Conservation (phyloP, 2,888 invertebrate species). For the Lasioglossum leucozonium region DNA sequence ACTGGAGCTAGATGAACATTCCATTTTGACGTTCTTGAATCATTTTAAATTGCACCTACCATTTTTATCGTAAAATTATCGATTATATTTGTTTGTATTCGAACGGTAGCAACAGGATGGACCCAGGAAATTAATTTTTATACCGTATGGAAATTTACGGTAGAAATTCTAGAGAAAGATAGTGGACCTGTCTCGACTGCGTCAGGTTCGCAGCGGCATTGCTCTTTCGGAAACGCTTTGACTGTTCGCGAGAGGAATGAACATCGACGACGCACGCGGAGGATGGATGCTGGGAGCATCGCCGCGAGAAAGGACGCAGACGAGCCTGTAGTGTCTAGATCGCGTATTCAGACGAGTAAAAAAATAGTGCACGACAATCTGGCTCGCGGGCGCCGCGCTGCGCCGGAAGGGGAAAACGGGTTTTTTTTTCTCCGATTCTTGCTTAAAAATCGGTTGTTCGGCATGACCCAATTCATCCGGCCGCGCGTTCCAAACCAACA, state of each 20-base stretch:
- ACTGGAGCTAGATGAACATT: too few relatives aligned
- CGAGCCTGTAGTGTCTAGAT: neutral
- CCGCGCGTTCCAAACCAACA: neutral
- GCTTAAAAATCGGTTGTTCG: conserved; percentile 1
- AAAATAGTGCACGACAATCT: neutral
- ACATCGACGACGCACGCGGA: neutral
- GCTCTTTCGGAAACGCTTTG: neutral
- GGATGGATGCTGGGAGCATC: neutral
- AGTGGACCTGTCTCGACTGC: too few relatives aligned
- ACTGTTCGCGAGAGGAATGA: neutral
- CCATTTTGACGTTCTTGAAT: too few relatives aligned
- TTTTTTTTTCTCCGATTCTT: neutral
- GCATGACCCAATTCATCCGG: conserved; percentile 3
- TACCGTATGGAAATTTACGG: too few relatives aligned
- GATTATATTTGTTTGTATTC: too few relatives aligned
- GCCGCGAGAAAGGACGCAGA: neutral
- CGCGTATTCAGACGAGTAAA: neutral
- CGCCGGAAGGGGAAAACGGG: neutral
- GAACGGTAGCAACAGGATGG: too few relatives aligned
- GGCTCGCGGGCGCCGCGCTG: neutral
- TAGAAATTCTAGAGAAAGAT: too few relatives aligned
- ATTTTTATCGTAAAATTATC: too few relatives aligned
- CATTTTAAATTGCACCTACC: too few relatives aligned
- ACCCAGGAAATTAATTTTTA: too few relatives aligned
- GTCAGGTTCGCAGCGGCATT: too few relatives aligned